Conservation (phyloP, 2,797 vertebrate species). For the Malacoraja senta region DNA sequence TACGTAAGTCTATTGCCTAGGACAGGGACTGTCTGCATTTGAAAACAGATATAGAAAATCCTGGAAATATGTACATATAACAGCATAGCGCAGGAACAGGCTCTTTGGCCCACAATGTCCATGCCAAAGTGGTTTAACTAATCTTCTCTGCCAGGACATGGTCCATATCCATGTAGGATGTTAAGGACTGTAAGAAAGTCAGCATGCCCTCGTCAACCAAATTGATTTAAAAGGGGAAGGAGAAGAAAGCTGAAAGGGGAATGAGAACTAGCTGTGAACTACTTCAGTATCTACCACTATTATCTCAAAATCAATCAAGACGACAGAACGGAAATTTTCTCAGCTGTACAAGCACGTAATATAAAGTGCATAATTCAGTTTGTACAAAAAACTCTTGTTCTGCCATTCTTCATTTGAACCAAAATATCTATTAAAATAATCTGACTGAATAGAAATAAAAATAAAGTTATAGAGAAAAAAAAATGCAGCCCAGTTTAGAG, state of each 20-base stretch:
- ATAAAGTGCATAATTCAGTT: background rate
- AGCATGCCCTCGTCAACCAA: background rate
- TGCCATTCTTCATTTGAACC: background rate
- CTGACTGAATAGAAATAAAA: background rate
- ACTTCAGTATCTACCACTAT: background rate
- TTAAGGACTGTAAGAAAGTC: background rate
- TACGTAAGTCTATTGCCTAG: too few relatives aligned
- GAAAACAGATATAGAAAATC: too few relatives aligned
- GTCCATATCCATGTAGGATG: background rate
- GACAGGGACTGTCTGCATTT: too few relatives aligned
- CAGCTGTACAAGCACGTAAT: background rate
- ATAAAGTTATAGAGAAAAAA: background rate
- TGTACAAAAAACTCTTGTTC: background rate
- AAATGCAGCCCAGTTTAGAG: background rate
- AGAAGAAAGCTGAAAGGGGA: background rate
- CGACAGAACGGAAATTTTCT: background rate
- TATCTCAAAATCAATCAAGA: background rate
- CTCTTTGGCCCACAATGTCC: too few relatives aligned
- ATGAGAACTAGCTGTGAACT: background rate
- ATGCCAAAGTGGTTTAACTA: too few relatives aligned
- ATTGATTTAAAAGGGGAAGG: background rate
- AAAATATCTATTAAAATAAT: background rate
- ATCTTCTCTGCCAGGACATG: too few relatives aligned
- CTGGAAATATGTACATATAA: too few relatives aligned
- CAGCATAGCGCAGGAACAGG: too few relatives aligned